Conservation (phyloP, 1,140 invertebrate species). For the Stegodyphus mimosarum region DNA sequence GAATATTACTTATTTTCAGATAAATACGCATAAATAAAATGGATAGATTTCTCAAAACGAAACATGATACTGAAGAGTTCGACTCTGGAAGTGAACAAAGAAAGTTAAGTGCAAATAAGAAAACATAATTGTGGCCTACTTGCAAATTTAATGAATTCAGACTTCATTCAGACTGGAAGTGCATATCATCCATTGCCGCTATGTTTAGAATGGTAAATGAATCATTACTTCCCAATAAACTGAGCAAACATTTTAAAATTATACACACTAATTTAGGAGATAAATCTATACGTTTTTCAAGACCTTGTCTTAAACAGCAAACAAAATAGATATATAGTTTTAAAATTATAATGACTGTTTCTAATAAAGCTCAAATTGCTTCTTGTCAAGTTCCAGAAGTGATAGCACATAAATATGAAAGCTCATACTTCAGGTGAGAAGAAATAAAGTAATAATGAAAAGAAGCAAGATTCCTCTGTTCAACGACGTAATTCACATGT, state of each 20-base stretch:
- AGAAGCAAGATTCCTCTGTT: neutral
- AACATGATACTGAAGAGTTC: neutral
- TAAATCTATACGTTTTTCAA: neutral
- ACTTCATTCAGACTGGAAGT: no score
- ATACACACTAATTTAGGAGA: neutral
- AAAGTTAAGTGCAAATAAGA: neutral
- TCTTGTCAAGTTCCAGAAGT: neutral
- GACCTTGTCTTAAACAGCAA: neutral
- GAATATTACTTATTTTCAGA: neutral
- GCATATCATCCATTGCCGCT: no score
- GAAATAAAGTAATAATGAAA: conserved; percentile 16
- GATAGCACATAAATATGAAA: conserved; percentile 4
- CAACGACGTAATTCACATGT: neutral
- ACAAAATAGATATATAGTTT: neutral
- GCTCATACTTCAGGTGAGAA: conserved; percentile 6
- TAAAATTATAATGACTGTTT: conserved; percentile 5
- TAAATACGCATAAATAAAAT: conserved; percentile 5
- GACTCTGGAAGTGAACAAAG: neutral
- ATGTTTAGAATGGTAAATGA: neutral
- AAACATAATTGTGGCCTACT: neutral
- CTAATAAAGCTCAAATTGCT: conserved; percentile 12
- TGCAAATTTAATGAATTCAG: no score
- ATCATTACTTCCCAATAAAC: neutral
- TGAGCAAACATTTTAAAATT: neutral
- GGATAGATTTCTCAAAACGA: neutral